Base-by-base conservation (phyloP, 1,140 invertebrate genomes). In the Temnothorax curvispinosus region DNA sequence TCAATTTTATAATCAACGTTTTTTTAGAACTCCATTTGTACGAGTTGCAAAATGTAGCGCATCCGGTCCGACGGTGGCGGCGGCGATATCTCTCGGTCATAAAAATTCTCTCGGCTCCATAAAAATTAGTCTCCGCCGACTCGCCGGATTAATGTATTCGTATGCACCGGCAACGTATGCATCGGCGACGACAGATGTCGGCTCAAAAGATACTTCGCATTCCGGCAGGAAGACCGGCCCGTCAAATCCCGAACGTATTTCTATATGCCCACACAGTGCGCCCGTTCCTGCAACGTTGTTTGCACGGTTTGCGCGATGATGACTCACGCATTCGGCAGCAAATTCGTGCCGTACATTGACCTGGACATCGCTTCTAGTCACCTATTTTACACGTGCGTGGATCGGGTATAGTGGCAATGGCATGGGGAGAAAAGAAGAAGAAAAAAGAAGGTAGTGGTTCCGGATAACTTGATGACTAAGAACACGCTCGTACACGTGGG, bases 391-490 rank as follows among this genome's bases (percentile, higher is more conserved):
- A 88, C 88, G 87, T 86, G 81, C 56, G 35, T 44, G 38, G 38
- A 84, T 81, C 86, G 56, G 75, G 69, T 76, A 27, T 27, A 80
- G 65, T 50, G 32, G 2, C 27, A 41, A n/a, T 2, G 9, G 7
- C 15, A 65, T 21, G 56, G 9, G 67, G 35, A 56, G 27, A 58
- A 2, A 56, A 15, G 18, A 65, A 62, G n/a, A 58, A 32, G 27
- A 54, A 72, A 35, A 65, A 75, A 38, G 21, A 62, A 38, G 56
- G 62, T 32, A 38, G 35, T 15, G 41, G 52, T 74, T 62, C 80
- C 60, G 75, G 72, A 85, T 85, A 21, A 52, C 18, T 38, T 47
- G 88, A 84, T 89, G 89, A 90, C 89, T 89, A 90, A 90, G 88
- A 90, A 87, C 77, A 58, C 27, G 85, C 64, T 87, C 71, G 69